Evolutionary conservation across 2,888 invertebrate species (phyloP).

Genomic region (Tetramorium bicarinatum): DNA sequence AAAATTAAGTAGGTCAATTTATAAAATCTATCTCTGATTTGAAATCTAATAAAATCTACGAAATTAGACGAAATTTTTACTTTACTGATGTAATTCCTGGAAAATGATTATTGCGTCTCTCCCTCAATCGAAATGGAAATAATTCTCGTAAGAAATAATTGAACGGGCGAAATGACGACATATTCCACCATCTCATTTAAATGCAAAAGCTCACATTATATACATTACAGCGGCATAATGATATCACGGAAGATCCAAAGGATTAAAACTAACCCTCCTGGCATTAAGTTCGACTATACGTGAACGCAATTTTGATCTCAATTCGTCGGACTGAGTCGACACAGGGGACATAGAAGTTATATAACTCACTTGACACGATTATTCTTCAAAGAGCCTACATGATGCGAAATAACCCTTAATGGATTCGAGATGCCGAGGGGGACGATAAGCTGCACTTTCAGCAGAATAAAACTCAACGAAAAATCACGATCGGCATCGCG

Average conservation of each 20-base stretch:
- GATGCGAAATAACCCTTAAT: constrained; percentile 77
- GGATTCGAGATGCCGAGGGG: constrained; percentile 75
- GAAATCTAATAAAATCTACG: not conserved
- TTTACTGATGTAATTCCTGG: not conserved
- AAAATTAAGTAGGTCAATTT: not conserved
- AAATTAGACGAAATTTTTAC: not conserved
- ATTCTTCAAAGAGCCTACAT: constrained; percentile 79
- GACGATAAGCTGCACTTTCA: constrained; percentile 76
- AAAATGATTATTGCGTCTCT: constrained; percentile 9
- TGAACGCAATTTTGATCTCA: constrained; percentile 42
- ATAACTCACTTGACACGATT: constrained; percentile 79
- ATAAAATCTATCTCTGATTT: too few species aligned
- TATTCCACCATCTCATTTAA: constrained; percentile 30
- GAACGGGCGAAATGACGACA: not conserved
- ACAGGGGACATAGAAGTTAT: constrained; percentile 48
- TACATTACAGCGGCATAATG: constrained; percentile 41
- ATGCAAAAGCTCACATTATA: constrained; percentile 43
- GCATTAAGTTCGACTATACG: constrained; percentile 33
- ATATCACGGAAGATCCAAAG: constrained; percentile 29
- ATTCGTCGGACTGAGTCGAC: constrained; percentile 18
- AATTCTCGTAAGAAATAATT: constrained; percentile 27
- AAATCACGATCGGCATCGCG: constrained; percentile 45
- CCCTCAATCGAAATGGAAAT: constrained; percentile 1
- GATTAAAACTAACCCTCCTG: constrained; percentile 37
- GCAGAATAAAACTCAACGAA: constrained; percentile 52